These are phyloP conservation scores for Muricea muricata DNA, from an alignment of 92 coral and sea anemone species.

Conservation along the genomic window DNA sequence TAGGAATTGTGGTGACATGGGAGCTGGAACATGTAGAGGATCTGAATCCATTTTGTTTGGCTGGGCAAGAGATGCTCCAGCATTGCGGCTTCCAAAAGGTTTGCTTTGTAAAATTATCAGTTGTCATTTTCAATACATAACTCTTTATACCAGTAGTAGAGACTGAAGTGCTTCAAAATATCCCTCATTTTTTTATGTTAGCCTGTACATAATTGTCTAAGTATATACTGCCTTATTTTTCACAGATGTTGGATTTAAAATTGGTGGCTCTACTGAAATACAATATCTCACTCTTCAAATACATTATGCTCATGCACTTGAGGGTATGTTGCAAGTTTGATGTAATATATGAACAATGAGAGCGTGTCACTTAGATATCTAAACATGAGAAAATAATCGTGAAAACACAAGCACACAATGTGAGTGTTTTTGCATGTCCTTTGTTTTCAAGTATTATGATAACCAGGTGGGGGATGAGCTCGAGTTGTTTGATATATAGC, in stretches of 20 bases:
- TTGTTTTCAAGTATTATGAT: too few relatives aligned
- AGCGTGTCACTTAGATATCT: too few relatives aligned
- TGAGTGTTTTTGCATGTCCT: too few relatives aligned
- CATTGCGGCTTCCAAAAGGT: slow-evolving; percentile 89
- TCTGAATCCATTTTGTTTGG: slow-evolving; percentile 79
- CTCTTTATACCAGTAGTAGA: background rate
- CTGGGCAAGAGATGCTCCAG: slow-evolving; percentile 94
- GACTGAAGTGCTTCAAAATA: too few relatives aligned
- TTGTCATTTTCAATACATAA: background rate
- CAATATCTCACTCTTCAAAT: slow-evolving; percentile 87
- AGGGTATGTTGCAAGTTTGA: slow-evolving; percentile 59
- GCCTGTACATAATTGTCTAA: too few relatives aligned
- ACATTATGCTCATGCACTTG: slow-evolving; percentile 81
- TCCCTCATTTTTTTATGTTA: slow-evolving; percentile 15
- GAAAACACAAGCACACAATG: too few relatives aligned
- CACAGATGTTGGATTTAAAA: slow-evolving; percentile 83
- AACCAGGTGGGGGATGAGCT: too few relatives aligned
- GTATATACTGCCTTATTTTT: background rate
- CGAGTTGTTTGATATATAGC: too few relatives aligned
- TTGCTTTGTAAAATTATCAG: background rate
- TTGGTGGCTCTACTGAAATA: slow-evolving; percentile 74
- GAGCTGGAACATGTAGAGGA: slow-evolving; percentile 75
- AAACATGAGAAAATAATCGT: too few relatives aligned
- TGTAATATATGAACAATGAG: too few relatives aligned
- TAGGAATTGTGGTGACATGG: slow-evolving; percentile 83